Base-by-base conservation (phyloP, 2,888 invertebrate genomes). In the Zootermopsis nevadensis region DNA sequence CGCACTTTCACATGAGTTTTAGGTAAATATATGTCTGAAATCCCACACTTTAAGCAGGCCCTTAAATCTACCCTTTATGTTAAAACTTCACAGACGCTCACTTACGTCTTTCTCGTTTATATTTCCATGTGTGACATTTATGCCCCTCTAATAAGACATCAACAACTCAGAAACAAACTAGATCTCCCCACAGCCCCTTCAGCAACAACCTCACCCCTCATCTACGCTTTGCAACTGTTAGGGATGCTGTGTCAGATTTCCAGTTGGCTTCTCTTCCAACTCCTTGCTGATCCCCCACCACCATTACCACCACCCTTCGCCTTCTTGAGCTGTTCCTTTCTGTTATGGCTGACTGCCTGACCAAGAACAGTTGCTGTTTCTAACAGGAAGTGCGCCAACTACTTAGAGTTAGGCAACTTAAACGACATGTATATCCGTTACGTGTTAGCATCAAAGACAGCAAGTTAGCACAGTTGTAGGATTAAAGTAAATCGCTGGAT, bases 311-410 rank as follows among this genome's bases (percentile, higher is more conserved):
- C 24, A 53, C n/a, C 30, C 69, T 69, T 69, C 33, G 38, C 42
- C 74, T 74, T 74, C 74, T 74, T 74, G 74, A 42, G 35, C 27
- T n/a, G 3, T 19, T 79, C 79, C 79, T 79, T 66, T 66, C 66
- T 79, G 66, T 35, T 38, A 60, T 79, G 79, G 79, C 66, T 79
- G 79, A 66, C 60, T 79, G 79, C 79, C n/a, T 66, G 79, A 66
- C 79, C 79, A 79, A 79, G 79, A 60, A 74, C 38, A 74, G 74
- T 74, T 69, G 24, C n/a, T 74, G 74, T 24, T n/a, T 38, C 31
- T 74, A 24, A 77, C 66, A 79, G 79, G 79, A 79, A 79, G 79
- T 79, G 79, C 66, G 79, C 79, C 48, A 79, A 79, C 79, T 79
- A 35, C 55, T 69, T 69, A 10, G 12, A 66, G 66, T 66, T 66